These are phyloP conservation scores for Paramormyrops kingsleyae DNA, from an alignment of 2,113 vertebrate species.

Conservation along the genomic window DNA sequence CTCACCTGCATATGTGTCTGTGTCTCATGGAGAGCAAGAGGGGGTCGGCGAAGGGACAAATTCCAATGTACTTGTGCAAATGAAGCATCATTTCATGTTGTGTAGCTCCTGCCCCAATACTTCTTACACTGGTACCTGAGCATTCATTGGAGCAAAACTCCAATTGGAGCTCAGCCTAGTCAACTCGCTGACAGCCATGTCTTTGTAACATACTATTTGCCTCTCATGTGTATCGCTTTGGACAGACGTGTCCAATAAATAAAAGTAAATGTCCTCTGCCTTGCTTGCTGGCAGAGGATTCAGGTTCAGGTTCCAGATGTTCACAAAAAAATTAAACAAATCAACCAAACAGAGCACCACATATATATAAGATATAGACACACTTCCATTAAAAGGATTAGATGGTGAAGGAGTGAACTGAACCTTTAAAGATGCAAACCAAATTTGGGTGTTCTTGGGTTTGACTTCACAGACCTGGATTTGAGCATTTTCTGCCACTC, in stretches of 20 bases:
- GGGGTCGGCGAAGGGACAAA: not conserved
- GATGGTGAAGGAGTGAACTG: not conserved
- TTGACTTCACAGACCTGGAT: too few relatives aligned
- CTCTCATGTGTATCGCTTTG: not conserved
- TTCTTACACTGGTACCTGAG: not conserved
- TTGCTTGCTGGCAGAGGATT: not conserved
- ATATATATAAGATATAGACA: too few relatives aligned
- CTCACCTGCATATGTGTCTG: not conserved
- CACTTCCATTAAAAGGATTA: not conserved
- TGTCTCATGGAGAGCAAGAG: not conserved
- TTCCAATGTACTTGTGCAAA: not conserved
- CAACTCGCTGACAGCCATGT: not conserved
- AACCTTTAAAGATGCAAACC: too few relatives aligned
- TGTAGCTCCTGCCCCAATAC: not conserved
- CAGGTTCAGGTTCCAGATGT: not conserved
- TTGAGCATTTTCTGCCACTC: too few relatives aligned
- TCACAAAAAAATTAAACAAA: not conserved
- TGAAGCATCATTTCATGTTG: not conserved
- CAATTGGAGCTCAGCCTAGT: not conserved
- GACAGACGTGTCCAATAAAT: not conserved
- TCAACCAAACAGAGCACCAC: not conserved
- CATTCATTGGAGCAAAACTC: not conserved
- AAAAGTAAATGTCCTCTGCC: not conserved
- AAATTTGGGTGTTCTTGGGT: too few relatives aligned
- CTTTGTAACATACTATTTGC: not conserved